Evolutionary conservation across 2,888 invertebrate species (phyloP).

Genomic region (Lucinisca nassula): DNA sequence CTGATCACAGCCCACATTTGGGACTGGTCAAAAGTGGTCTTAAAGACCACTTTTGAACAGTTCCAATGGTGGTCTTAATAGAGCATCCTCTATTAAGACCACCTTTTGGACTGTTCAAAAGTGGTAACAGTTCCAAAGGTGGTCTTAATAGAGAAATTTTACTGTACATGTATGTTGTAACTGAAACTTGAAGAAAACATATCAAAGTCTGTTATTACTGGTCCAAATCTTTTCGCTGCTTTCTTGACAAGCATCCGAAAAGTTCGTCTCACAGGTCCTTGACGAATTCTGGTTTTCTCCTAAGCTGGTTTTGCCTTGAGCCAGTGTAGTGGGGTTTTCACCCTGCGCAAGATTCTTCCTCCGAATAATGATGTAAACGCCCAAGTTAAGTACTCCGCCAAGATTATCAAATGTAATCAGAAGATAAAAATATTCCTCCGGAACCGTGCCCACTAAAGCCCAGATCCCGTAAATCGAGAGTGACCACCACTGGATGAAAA

Average conservation of each 20-base stretch:
- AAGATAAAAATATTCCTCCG: neutral
- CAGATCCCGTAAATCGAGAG: constrained; percentile 50
- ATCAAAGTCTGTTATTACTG: too few species aligned
- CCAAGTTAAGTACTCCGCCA: neutral
- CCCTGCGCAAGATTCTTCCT: neutral
- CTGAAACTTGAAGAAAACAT: too few species aligned
- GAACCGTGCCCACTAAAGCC: neutral
- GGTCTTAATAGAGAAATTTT: too few species aligned
- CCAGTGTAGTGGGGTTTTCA: neutral
- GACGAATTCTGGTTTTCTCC: neutral
- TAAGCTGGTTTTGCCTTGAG: neutral
- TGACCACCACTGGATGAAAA: constrained; percentile 60
- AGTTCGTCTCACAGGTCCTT: neutral
- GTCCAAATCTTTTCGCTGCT: too few species aligned
- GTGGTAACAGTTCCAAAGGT: too few species aligned
- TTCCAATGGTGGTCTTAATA: too few species aligned
- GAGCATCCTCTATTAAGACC: too few species aligned
- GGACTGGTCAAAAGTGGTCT: too few species aligned
- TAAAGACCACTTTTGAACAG: too few species aligned
- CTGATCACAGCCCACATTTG: too few species aligned
- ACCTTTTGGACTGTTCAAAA: too few species aligned
- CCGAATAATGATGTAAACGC: neutral
- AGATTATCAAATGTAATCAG: neutral
- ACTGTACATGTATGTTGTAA: neutral
- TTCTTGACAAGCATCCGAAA: neutral